These are phyloP conservation scores for Propithecus coquereli DNA, from an alignment of 2,113 vertebrate genomes.

Conservation along the genomic window DNA sequence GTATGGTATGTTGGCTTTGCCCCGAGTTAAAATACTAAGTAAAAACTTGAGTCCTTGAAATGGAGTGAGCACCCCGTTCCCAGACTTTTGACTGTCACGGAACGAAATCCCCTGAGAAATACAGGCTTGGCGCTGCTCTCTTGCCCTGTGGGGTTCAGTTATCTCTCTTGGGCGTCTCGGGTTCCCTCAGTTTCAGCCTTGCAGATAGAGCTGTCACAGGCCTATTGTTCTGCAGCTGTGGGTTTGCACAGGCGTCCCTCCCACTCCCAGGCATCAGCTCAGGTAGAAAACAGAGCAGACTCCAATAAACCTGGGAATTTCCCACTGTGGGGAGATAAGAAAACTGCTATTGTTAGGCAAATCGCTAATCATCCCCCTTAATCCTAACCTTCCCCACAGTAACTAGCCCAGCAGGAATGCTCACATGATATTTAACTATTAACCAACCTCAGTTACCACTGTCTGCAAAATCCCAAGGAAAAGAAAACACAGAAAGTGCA, in stretches of 20 bases:
- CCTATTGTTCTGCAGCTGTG: neutral
- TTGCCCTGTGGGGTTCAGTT: neutral
- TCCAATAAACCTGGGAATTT: neutral
- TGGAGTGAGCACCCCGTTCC: neutral
- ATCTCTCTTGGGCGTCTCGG: neutral
- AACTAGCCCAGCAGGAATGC: too few species aligned
- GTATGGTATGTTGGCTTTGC: neutral
- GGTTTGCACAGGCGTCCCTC: neutral
- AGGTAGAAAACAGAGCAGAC: neutral
- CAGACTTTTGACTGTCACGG: neutral
- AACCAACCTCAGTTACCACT: neutral
- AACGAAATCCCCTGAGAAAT: neutral
- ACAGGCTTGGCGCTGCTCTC: neutral
- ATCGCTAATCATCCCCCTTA: neutral
- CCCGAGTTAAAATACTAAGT: neutral
- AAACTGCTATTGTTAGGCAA: neutral
- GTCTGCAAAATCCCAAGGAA: neutral
- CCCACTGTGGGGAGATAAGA: neutral
- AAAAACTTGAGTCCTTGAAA: neutral
- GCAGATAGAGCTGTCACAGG: neutral
- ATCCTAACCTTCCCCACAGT: neutral
- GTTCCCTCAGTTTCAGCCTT: neutral
- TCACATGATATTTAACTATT: fast-evolving
- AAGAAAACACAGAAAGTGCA: neutral
- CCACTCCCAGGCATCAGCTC: neutral